phyloP scores from a whole-genome alignment of 2,888 invertebrate species.

The Bembecia ichneumoniformis region DNA sequence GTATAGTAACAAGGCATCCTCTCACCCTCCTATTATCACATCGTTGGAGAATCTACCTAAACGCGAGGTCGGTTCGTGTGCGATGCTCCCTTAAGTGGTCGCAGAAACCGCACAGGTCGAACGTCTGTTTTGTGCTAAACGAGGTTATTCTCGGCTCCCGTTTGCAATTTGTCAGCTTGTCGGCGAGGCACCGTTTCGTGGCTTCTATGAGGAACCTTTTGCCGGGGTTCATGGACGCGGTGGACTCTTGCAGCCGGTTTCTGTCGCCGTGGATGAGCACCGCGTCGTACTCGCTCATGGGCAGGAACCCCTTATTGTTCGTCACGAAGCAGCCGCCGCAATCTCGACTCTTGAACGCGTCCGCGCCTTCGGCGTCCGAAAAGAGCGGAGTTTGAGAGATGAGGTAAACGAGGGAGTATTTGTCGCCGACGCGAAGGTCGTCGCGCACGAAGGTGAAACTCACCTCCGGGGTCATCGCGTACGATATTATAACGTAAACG shows the following conservation, averaged over 20 bases:
- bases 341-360: constrained; percentile 24
- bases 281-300: constrained; percentile 40
- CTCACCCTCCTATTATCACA: constrained; percentile 14
- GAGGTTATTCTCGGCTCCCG: constrained; percentile 31
- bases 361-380: constrained; percentile 32
- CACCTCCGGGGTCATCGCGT: constrained; percentile 21
- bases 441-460: constrained; percentile 30
- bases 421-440: constrained; percentile 30
- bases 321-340: constrained; percentile 43
- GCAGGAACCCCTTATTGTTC: constrained; percentile 41
- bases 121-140: constrained; percentile 16
- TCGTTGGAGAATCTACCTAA: constrained; percentile 7
- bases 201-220: constrained; percentile 32
- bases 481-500: constrained; percentile 27
- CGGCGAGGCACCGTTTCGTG: constrained; percentile 22
- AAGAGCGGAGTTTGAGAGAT: constrained; percentile 25
- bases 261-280: constrained; percentile 25
- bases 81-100: constrained; percentile 12
- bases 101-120: constrained; percentile 27
- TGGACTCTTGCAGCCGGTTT: constrained; percentile 16
- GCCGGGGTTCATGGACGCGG: constrained; percentile 28
- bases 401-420: constrained; percentile 35
- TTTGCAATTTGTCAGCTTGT: constrained; percentile 26
- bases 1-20: constrained; percentile 12
- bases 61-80: not conserved